Percentiles rank a stretch among this genome's conserved stretches.
These are phyloP conservation scores for Dermatemys mawii DNA, from an alignment of 2,113 vertebrate species.

Conservation along the genomic window DNA sequence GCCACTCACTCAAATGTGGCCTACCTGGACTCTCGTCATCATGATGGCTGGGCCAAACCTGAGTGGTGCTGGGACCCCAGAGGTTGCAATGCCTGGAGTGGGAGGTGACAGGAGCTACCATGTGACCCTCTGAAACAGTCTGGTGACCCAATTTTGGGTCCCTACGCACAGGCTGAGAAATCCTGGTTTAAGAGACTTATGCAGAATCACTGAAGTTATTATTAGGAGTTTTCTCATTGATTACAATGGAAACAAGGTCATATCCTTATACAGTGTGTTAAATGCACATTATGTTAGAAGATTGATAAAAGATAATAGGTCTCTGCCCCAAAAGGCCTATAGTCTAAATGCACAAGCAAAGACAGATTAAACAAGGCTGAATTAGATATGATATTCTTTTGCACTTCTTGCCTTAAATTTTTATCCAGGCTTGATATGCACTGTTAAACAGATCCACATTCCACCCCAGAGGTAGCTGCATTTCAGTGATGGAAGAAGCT, in stretches of 20 bases:
- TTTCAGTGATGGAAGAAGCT: neutral
- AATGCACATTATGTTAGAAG: neutral
- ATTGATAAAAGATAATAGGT: neutral
- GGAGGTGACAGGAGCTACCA: too few species aligned
- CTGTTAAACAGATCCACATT: neutral
- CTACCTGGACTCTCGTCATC: too few species aligned
- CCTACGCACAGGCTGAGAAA: too few species aligned
- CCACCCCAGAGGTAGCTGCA: rapidly evolving
- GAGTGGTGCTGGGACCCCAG: too few species aligned
- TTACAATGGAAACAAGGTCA: neutral
- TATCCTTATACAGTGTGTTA: neutral
- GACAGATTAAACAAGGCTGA: neutral
- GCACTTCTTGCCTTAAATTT: neutral
- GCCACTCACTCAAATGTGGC: too few species aligned
- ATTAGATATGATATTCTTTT: neutral
- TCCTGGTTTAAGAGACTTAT: neutral
- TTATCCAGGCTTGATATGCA: neutral
- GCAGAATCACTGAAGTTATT: neutral
- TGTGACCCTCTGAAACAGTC: too few species aligned
- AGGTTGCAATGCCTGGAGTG: too few species aligned
- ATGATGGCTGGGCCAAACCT: too few species aligned
- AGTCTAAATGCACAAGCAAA: neutral
- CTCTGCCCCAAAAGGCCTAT: neutral
- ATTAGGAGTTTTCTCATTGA: neutral
- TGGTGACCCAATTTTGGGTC: too few species aligned